phyloP scores from a whole-genome alignment of 2,888 invertebrate genomes.

The Brenthis hecate region DNA sequence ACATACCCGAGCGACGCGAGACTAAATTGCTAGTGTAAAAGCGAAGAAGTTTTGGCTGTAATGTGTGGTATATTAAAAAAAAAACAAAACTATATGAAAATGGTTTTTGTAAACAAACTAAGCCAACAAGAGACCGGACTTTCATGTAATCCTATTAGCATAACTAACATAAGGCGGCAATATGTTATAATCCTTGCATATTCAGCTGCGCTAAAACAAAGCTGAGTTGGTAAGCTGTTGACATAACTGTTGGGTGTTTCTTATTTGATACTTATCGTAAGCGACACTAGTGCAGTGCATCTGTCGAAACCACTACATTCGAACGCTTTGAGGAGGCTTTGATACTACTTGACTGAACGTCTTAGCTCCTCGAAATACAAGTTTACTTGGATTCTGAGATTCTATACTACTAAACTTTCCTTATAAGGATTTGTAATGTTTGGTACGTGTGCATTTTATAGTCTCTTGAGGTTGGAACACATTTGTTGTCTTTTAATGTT shows the following conservation, averaged over 20 bases:
- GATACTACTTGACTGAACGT: conserved; percentile 23
- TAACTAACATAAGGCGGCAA: conserved; percentile 8
- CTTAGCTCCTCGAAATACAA: conserved; percentile 20
- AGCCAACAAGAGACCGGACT: neutral
- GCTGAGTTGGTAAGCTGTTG: conserved; percentile 12
- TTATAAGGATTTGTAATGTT: neutral
- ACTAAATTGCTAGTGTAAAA: too few relatives aligned
- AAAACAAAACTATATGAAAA: neutral
- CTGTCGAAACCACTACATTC: conserved; percentile 31
- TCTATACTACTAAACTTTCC: conserved; percentile 4
- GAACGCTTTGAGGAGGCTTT: conserved; percentile 22
- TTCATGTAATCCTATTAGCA: conserved; percentile 3
- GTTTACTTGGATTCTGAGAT: conserved; percentile 17
- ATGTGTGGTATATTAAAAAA: too few relatives aligned
- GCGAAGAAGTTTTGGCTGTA: too few relatives aligned
- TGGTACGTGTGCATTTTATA: neutral
- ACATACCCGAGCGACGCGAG: too few relatives aligned
- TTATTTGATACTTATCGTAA: conserved; percentile 25
- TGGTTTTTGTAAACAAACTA: neutral
- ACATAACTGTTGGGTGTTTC: conserved; percentile 13
- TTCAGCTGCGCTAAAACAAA: conserved; percentile 1
- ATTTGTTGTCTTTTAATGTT: too few relatives aligned
- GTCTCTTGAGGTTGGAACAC: too few relatives aligned
- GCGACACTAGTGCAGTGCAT: conserved; percentile 23
- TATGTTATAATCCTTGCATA: conserved; percentile 8